Evolutionary conservation across 2,888 invertebrate genomes (phyloP).

Genomic region (Acanthoscelides obtectus): DNA sequence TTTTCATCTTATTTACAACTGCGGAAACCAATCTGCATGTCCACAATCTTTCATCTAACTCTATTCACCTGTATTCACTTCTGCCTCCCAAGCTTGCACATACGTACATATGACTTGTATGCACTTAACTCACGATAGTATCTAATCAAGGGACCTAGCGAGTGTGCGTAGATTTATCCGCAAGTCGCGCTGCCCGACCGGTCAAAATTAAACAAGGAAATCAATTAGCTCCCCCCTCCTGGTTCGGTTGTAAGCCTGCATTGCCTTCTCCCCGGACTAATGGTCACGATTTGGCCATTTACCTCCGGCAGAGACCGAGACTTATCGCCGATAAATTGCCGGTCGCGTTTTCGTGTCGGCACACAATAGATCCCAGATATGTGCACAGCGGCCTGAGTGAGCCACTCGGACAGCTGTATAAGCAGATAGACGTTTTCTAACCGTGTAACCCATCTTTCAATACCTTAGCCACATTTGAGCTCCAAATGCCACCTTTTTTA

Average conservation of each 20-base stretch:
- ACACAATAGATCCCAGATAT: conserved; percentile 44
- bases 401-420: conserved; percentile 46
- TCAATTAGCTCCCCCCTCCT: conserved; percentile 26
- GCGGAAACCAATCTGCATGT: not conserved
- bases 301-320: conserved; percentile 56
- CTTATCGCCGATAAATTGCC: conserved; percentile 55
- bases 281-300: conserved; percentile 60
- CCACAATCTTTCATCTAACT: not conserved
- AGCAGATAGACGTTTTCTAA: conserved; percentile 16
- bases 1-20: too few species aligned
- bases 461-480: not conserved
- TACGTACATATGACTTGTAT: not conserved
- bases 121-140: not conserved
- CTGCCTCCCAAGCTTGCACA: not conserved
- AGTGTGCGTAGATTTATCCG: not conserved
- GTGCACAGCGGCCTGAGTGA: conserved; percentile 44
- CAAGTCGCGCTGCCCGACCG: not conserved
- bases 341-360: conserved; percentile 53
- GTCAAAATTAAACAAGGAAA: conserved; percentile 25
- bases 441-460: not conserved
- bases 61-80: not conserved
- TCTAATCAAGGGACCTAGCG: not conserved
- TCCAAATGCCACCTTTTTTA: not conserved
- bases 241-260: conserved; percentile 20
- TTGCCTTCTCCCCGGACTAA: conserved; percentile 45